A percentile compares a stretch with the other conserved stretches of the same genome.
These are phyloP conservation scores for Mechanitis mazaeus DNA, from an alignment of 2,888 invertebrate species.

Conservation along the genomic window DNA sequence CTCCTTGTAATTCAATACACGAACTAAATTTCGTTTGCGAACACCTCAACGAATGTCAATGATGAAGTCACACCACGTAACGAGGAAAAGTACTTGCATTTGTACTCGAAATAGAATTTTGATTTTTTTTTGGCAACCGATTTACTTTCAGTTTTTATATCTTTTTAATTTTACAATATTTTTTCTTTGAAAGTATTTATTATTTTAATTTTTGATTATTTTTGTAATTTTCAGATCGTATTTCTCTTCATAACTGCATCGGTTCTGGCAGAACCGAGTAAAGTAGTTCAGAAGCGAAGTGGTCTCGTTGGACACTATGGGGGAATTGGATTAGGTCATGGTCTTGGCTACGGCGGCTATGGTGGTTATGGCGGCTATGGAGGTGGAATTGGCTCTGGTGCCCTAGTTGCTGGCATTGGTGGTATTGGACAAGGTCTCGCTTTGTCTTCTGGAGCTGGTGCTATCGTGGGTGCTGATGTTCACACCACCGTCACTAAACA, in stretches of 20 bases:
- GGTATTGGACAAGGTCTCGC: conserved; percentile 33
- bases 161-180: too few relatives aligned
- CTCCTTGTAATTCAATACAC: conserved; percentile 29
- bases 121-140: not conserved
- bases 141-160: conserved; percentile 1
- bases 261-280: conserved; percentile 64
- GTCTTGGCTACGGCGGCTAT: conserved; percentile 31
- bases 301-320: conserved; percentile 62
- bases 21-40: conserved; percentile 45
- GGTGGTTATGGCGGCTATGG: conserved; percentile 32
- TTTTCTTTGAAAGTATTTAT: too few relatives aligned
- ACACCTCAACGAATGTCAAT: conserved; percentile 37
- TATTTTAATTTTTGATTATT: not conserved
- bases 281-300: conserved; percentile 66
- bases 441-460: conserved; percentile 27
- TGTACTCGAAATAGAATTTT: conserved; percentile 20
- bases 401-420: conserved; percentile 25
- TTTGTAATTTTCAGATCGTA: conserved; percentile 49
- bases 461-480: conserved; percentile 65
- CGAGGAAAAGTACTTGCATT: conserved; percentile 38
- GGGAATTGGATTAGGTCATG: conserved; percentile 34
- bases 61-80: conserved; percentile 52
- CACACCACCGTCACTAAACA: conserved; percentile 72
- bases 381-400: conserved; percentile 22
- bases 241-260: conserved; percentile 54